Conservation (phyloP, 1,140 invertebrate species). For the Melipona quadrifasciata region DNA sequence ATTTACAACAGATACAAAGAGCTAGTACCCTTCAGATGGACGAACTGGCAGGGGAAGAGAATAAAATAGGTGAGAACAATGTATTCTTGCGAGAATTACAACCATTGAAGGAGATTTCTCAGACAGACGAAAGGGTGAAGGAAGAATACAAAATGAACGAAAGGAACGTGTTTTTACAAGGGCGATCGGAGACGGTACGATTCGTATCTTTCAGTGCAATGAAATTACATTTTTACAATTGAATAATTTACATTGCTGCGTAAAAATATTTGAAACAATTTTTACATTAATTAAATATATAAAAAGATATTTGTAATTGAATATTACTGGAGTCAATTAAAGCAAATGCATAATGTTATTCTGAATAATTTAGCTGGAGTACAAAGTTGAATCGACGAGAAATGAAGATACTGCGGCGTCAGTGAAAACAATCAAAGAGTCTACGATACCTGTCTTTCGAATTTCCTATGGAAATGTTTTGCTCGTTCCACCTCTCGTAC, state of each 20-base stretch:
- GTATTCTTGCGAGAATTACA: neutral
- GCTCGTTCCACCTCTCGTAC: neutral
- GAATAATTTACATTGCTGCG: neutral
- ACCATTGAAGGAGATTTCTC: neutral
- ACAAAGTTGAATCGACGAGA: neutral
- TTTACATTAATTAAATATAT: too few relatives aligned
- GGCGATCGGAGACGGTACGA: neutral
- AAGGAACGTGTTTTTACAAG: too few relatives aligned
- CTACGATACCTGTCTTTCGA: neutral
- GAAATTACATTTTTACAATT: neutral
- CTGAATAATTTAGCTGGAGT: neutral
- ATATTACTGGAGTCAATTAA: too few relatives aligned
- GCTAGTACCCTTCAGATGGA: fast-evolving
- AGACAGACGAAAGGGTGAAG: conserved; percentile 22
- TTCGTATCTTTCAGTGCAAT: neutral
- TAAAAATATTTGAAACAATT: too few relatives aligned
- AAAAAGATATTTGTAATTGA: too few relatives aligned
- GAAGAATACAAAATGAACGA: too few relatives aligned
- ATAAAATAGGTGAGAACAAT: neutral
- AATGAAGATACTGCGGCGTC: neutral
- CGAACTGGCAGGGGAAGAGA: neutral
- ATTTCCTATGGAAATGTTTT: neutral
- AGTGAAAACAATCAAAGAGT: neutral
- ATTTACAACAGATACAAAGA: conserved; percentile 44
- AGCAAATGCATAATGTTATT: neutral